phyloP scores from a whole-genome alignment of 2,797 vertebrate genomes.

The Mus minutoides region DNA sequence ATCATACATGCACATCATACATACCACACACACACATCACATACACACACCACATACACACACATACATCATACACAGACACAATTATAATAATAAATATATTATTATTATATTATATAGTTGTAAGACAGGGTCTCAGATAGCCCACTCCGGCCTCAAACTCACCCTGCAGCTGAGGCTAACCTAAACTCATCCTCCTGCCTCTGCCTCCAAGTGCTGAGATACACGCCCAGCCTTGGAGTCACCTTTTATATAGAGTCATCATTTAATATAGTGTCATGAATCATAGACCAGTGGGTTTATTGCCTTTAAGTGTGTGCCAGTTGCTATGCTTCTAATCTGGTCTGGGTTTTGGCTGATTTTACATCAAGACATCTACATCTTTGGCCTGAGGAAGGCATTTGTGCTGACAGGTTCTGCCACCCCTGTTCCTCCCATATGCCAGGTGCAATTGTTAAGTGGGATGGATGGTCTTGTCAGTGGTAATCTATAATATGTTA shows the following conservation, averaged over 20 bases:
- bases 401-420: neutral
- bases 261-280: neutral
- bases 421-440: neutral
- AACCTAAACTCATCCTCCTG: neutral
- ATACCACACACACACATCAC: neutral
- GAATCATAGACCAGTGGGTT: neutral
- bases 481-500: constrained; percentile 46
- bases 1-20: too few relatives aligned
- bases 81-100: neutral
- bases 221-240: neutral
- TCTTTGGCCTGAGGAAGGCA: neutral
- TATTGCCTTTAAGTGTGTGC: neutral
- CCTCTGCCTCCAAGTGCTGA: neutral
- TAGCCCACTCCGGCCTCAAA: neutral
- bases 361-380: neutral
- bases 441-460: constrained; percentile 19
- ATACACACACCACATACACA: neutral
- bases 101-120: too few relatives aligned
- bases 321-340: neutral
- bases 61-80: neutral
- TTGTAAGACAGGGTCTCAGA: neutral
- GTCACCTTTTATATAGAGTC: neutral
- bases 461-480: constrained; percentile 21
- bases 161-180: too few relatives aligned
- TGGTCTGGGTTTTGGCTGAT: neutral